Percentiles rank a stretch among this genome's conserved stretches.
These are phyloP conservation scores for Pharmacophagus antenor DNA, from an alignment of 2,888 invertebrate genomes.

Conservation along the genomic window DNA sequence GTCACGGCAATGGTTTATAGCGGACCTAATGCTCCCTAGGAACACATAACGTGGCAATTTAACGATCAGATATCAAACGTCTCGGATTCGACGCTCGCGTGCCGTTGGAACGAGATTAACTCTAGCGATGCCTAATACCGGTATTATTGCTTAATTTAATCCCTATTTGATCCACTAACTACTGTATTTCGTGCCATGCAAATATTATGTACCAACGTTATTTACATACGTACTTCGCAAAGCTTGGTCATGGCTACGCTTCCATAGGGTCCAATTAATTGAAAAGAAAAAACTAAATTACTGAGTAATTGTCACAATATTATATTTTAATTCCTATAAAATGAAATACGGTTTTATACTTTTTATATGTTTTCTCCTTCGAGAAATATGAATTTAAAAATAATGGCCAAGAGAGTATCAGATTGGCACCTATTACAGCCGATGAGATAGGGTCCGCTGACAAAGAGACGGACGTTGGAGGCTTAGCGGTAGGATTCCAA, in stretches of 20 bases:
- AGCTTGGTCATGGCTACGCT: neutral
- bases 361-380: neutral
- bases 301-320: neutral
- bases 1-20: constrained; percentile 26
- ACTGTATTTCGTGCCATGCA: constrained; percentile 1
- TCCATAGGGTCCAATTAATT: neutral
- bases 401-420: too few relatives aligned
- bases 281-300: too few relatives aligned
- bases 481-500: neutral
- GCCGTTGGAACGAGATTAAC: constrained; percentile 27
- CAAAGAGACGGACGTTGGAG: too few relatives aligned
- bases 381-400: neutral
- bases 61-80: constrained; percentile 30
- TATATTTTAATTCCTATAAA: neutral
- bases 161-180: constrained; percentile 12
- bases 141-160: constrained; percentile 24
- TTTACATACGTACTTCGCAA: neutral
- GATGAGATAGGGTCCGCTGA: too few relatives aligned
- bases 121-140: constrained; percentile 23
- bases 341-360: neutral
- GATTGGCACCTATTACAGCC: too few relatives aligned
- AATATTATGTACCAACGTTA: neutral
- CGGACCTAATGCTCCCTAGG: constrained; percentile 27
- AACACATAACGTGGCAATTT: constrained; percentile 27
- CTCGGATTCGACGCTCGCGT: constrained; percentile 25